Evolutionary conservation across 2,797 vertebrate species (phyloP).

Genomic region (Liasis olivaceus): DNA sequence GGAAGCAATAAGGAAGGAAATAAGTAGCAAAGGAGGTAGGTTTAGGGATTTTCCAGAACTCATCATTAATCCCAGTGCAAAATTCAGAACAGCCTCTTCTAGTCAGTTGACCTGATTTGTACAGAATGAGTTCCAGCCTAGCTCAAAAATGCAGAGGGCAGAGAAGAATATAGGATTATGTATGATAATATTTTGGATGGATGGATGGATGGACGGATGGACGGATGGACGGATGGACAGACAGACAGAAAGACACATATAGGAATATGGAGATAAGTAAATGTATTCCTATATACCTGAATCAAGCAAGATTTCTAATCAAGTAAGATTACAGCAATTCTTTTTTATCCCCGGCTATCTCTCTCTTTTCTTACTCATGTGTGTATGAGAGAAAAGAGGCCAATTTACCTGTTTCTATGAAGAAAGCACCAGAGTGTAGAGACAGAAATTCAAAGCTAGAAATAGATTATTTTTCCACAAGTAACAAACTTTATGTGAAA

Average conservation of each 20-base stretch:
- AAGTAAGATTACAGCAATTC: background rate
- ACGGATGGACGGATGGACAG: background rate
- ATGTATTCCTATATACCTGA: background rate
- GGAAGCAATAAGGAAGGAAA: background rate
- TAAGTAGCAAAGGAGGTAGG: background rate
- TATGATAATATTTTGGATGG: background rate
- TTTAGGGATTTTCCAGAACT: conserved; percentile 34
- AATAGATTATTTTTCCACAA: conserved; percentile 44
- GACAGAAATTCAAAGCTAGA: conserved; percentile 52
- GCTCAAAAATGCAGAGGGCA: conserved; percentile 29
- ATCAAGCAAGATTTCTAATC: background rate
- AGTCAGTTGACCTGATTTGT: conserved; percentile 43
- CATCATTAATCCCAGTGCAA: conserved; percentile 1
- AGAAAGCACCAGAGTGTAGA: conserved; percentile 40
- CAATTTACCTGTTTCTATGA: background rate
- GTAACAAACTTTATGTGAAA: conserved; percentile 64
- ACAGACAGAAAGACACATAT: background rate
- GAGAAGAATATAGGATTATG: background rate
- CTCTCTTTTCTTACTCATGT: background rate
- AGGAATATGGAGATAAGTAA: conserved; percentile 13
- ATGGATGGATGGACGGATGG: background rate
- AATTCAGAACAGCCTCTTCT: conserved; percentile 32
- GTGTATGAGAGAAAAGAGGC: background rate
- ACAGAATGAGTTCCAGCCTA: conserved; percentile 46
- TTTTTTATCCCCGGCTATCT: background rate